Conservation (phyloP, 2,113 vertebrate species). For the Crotalus horridus region DNA sequence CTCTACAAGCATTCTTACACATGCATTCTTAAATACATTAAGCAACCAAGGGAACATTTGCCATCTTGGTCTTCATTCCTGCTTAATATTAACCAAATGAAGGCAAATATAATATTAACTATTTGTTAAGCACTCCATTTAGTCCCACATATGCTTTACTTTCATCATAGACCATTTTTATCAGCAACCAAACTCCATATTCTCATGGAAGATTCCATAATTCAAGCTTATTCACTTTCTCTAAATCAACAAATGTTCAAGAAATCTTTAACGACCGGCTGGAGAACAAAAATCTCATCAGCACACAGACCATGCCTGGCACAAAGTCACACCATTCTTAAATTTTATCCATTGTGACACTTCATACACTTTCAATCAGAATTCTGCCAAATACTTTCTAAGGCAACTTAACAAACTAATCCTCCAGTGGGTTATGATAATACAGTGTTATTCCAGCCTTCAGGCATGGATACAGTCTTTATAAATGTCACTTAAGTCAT, state of each 20-base stretch:
- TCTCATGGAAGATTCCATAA: not conserved
- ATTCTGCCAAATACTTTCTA: not conserved
- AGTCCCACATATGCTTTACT: not conserved
- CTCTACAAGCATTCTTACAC: not conserved
- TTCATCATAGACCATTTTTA: not conserved
- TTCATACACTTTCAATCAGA: not conserved
- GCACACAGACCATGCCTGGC: not conserved
- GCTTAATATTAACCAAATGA: not conserved
- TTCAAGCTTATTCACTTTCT: not conserved
- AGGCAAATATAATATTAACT: not conserved
- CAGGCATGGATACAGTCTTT: not conserved
- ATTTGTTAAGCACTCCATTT: not conserved
- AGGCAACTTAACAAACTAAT: not conserved
- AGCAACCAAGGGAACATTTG: not conserved
- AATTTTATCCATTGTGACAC: not conserved
- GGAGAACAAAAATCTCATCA: not conserved
- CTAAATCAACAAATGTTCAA: not conserved
- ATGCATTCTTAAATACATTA: not conserved
- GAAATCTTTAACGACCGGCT: not conserved
- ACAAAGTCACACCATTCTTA: not conserved
- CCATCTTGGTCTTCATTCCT: not conserved
- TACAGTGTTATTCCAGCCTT: not conserved
- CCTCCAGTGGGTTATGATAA: not conserved
- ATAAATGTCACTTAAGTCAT: not conserved
- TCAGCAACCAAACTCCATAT: not conserved